Evolutionary conservation across 2,888 invertebrate genomes (phyloP), one percentile per base, ranked within the genome.

Genomic region (Tubulanus polymorphus): DNA sequence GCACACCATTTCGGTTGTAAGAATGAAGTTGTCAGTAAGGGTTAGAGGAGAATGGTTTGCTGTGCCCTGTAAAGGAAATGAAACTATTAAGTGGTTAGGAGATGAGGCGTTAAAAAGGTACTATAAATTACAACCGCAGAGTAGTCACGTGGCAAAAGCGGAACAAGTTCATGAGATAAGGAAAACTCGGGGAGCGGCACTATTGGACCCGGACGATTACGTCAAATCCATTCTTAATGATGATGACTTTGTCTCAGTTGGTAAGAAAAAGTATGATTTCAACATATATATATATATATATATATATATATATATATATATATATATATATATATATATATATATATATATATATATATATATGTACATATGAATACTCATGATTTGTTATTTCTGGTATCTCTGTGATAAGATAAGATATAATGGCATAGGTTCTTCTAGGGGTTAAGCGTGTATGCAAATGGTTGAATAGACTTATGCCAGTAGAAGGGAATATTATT

Each of bases 221-320:
- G 79, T 85, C 45, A 72, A 71, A 46, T 81, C 83, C 53, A 83
- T 85, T 6, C 73, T 85, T 23, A 84, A 84, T 62, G 84, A 85
- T 66, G 83, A 84, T 65, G 85, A 85, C 63, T 85, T 84, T 69
- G 82, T 85, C 12, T 82, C 83, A 20, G 81, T 85, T 29, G 83
- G 84, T 84, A 73, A 76, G 81, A 62, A 27, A 26, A 27, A 26
- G 35, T n/a, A n/a, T n/a, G n/a, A n/a, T n/a, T n/a, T n/a, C n/a
- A n/a, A n/a, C n/a, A n/a, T n/a, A n/a, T n/a, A n/a, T n/a, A n/a
- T n/a, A n/a, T n/a, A n/a, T n/a, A n/a, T n/a, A n/a, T n/a, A n/a
- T n/a, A n/a, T n/a, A n/a, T n/a, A n/a, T n/a, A n/a, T n/a, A n/a
- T n/a, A n/a, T n/a, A n/a, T n/a, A n/a, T n/a, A n/a, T n/a, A n/a